Conservation (phyloP, 1,140 invertebrate species). For the Caerostris darwini region DNA sequence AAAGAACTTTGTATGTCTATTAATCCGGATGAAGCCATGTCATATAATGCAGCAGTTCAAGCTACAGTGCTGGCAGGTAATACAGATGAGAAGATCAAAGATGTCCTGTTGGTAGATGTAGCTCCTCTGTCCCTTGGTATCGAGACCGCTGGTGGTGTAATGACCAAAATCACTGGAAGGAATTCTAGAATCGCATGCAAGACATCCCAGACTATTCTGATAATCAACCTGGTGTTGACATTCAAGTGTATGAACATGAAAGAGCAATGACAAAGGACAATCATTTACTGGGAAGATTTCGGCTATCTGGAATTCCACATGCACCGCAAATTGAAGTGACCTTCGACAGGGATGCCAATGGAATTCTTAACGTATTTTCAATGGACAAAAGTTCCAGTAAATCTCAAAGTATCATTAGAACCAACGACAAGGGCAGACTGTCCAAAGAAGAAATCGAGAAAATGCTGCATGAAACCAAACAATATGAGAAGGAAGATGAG, state of each 20-base stretch:
- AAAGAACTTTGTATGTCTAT: slow-evolving; percentile 87
- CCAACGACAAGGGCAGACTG: slow-evolving; percentile 84
- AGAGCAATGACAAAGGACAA: slow-evolving; percentile 82
- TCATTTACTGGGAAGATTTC: slow-evolving; percentile 81
- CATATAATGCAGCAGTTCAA: slow-evolving; percentile 85
- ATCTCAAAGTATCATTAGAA: slow-evolving; percentile 86
- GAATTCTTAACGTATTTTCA: slow-evolving; percentile 97
- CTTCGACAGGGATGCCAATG: slow-evolving; percentile 99
- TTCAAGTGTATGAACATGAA: slow-evolving; percentile 91
- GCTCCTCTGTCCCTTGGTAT: slow-evolving; percentile 86
- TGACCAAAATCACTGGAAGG: slow-evolving; percentile 93
- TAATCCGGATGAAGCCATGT: slow-evolving; percentile 85
- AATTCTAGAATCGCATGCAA: slow-evolving; percentile 94
- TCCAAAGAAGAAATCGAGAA: slow-evolving; percentile 83
- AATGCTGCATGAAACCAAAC: slow-evolving; percentile 88
- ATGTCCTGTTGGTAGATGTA: slow-evolving; percentile 81
- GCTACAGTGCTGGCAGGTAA: slow-evolving; percentile 82
- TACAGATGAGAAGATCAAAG: slow-evolving; percentile 79
- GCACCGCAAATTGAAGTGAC: slow-evolving; percentile 96
- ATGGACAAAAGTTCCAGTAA: slow-evolving; percentile 87
- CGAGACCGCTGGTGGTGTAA: slow-evolving; percentile 80
- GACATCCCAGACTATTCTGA: slow-evolving; percentile 88
- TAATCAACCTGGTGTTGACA: slow-evolving; percentile 89
- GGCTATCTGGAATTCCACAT: slow-evolving; percentile 81
- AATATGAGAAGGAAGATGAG: slow-evolving; percentile 85